These are phyloP conservation scores for Trichoplusia ni DNA, from an alignment of 1,140 invertebrate genomes.

Conservation along the genomic window DNA sequence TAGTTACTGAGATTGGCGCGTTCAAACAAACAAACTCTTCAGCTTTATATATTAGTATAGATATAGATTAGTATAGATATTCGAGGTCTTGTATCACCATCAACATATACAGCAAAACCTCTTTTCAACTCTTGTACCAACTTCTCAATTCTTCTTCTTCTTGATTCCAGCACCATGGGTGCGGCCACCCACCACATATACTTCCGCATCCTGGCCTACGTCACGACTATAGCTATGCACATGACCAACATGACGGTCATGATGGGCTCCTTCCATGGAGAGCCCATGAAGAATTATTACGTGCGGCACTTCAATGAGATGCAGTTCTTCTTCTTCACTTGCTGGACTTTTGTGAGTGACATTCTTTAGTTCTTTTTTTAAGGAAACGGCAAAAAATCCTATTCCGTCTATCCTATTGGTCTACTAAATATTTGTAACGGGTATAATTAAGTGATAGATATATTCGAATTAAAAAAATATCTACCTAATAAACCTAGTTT, in stretches of 20 bases:
- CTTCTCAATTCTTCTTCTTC: not conserved
- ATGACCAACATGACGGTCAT: not conserved
- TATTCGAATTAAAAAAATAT: too few relatives aligned
- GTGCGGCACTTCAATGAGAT: constrained; percentile 1
- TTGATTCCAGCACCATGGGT: constrained; percentile 16
- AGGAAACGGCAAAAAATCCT: too few relatives aligned
- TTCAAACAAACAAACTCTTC: too few relatives aligned
- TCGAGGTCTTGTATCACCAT: not conserved
- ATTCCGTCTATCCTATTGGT: too few relatives aligned
- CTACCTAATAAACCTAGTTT: too few relatives aligned
- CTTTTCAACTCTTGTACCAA: too few relatives aligned
- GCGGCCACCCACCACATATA: not conserved
- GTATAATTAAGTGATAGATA: too few relatives aligned
- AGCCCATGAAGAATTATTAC: constrained; percentile 5
- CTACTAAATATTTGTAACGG: too few relatives aligned
- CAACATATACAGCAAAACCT: too few relatives aligned
- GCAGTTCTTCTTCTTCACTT: constrained; percentile 14
- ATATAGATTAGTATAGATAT: not conserved
- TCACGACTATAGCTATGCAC: not conserved
- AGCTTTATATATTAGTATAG: too few relatives aligned
- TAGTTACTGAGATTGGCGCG: too few relatives aligned
- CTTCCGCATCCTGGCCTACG: constrained; percentile 5
- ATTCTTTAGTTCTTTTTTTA: not conserved
- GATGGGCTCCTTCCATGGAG: not conserved
- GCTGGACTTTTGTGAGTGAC: constrained; percentile 32